Evolutionary conservation across 2,797 vertebrate genomes (phyloP).

Genomic region (Pteropus rufus): DNA sequence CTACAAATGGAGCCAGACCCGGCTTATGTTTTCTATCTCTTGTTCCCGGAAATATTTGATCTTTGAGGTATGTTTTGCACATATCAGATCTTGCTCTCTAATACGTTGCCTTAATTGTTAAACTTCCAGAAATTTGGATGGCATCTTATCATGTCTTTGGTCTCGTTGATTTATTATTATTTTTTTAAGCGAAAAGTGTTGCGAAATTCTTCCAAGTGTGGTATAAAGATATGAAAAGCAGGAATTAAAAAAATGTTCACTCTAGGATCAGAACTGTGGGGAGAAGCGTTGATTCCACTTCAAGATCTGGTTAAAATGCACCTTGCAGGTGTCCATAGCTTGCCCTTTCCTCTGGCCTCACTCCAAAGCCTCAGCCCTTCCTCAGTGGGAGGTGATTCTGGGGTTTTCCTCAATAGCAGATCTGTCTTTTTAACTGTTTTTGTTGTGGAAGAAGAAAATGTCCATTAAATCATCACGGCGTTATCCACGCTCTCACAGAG

Average conservation of each 20-base stretch:
- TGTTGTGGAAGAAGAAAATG: neutral
- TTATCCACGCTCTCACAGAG: accelerated
- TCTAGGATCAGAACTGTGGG: neutral
- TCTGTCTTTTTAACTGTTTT: neutral
- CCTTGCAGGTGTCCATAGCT: accelerated
- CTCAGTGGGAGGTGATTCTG: neutral
- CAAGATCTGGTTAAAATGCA: neutral
- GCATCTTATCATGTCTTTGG: neutral
- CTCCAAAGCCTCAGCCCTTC: too few species aligned
- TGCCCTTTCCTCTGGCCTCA: too few species aligned
- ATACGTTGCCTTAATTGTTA: neutral
- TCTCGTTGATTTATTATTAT: neutral
- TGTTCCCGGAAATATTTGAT: neutral
- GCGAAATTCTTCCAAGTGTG: neutral
- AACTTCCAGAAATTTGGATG: neutral
- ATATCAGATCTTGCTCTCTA: neutral
- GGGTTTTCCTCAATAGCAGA: too few species aligned
- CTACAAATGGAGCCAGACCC: accelerated
- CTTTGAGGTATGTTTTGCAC: neutral
- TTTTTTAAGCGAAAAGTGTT: neutral
- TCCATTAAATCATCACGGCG: neutral
- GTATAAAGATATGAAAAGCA: neutral
- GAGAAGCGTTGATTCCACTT: neutral
- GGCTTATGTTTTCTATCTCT: neutral
- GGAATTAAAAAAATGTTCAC: neutral